Conservation (phyloP, 2,797 vertebrate species). For the Ibycter americanus region DNA sequence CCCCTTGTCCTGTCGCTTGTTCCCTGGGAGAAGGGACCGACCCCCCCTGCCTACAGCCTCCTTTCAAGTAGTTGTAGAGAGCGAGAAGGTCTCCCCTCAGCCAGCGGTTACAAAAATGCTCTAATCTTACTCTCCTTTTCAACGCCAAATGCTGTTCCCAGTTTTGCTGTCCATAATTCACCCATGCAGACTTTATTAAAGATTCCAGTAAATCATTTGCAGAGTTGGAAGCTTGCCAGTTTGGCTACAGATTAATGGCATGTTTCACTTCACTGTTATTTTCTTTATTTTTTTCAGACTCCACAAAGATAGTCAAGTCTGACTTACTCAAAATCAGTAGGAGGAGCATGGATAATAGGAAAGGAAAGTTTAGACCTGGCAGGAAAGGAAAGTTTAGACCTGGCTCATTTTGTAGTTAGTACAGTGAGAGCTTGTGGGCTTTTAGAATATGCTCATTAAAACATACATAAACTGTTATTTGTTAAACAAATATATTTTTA, state of each 20-base stretch:
- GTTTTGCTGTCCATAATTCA: background rate
- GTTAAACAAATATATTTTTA: background rate
- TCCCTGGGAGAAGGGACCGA: too few relatives aligned
- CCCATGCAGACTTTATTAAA: background rate
- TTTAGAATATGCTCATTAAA: background rate
- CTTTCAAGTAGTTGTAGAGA: too few relatives aligned
- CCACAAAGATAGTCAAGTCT: background rate
- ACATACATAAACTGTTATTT: background rate
- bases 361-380: background rate
- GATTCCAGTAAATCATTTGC: background rate
- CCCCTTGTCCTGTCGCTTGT: too few relatives aligned
- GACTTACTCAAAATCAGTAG: background rate
- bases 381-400: background rate
- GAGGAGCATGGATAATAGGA: background rate
- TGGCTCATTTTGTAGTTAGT: background rate
- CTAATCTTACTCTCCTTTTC: background rate
- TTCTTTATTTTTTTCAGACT: background rate
- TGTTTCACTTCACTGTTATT: background rate
- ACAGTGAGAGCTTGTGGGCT: background rate
- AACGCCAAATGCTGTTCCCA: background rate
- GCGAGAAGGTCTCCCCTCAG: too few relatives aligned
- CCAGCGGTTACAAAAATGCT: background rate
- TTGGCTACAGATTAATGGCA: background rate
- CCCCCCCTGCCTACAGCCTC: too few relatives aligned
- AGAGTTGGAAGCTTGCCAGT: background rate